These are phyloP conservation scores for Caloenas nicobarica DNA, from an alignment of 2,113 vertebrate genomes.

Conservation along the genomic window DNA sequence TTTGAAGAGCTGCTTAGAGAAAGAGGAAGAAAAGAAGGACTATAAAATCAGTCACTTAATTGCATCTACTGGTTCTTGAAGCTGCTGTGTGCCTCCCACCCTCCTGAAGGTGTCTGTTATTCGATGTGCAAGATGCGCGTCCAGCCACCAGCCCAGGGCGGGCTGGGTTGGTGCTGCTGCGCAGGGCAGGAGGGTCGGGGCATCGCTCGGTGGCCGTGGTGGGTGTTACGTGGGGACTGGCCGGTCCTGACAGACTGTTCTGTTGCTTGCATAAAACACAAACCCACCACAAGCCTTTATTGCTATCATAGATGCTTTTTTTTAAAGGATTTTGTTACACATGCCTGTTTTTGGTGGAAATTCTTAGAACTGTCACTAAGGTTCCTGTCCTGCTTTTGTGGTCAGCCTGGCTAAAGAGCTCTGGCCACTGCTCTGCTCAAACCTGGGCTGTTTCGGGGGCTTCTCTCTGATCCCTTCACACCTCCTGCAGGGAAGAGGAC, in stretches of 20 bases:
- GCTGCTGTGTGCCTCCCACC: neutral
- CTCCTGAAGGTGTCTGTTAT: neutral
- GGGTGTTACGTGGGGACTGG: neutral
- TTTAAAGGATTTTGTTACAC: neutral
- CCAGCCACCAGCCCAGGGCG: neutral
- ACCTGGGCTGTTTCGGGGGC: neutral
- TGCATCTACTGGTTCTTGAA: neutral
- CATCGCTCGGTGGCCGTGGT: accelerated
- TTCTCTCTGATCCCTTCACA: neutral
- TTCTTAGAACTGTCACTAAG: neutral
- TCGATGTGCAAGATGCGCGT: neutral
- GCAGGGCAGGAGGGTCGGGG: accelerated
- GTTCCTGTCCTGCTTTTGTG: neutral
- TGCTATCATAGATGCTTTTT: neutral
- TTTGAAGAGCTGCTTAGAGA: neutral
- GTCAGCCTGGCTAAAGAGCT: neutral
- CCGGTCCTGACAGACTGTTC: neutral
- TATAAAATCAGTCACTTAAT: neutral
- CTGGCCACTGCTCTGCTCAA: neutral
- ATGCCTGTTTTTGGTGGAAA: neutral
- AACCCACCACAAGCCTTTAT: neutral
- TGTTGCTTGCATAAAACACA: neutral
- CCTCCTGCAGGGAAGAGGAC: neutral
- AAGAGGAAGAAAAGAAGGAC: neutral
- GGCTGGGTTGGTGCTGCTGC: neutral